Base-by-base conservation (phyloP, 2,888 invertebrate genomes). In the Amiota mariae region DNA sequence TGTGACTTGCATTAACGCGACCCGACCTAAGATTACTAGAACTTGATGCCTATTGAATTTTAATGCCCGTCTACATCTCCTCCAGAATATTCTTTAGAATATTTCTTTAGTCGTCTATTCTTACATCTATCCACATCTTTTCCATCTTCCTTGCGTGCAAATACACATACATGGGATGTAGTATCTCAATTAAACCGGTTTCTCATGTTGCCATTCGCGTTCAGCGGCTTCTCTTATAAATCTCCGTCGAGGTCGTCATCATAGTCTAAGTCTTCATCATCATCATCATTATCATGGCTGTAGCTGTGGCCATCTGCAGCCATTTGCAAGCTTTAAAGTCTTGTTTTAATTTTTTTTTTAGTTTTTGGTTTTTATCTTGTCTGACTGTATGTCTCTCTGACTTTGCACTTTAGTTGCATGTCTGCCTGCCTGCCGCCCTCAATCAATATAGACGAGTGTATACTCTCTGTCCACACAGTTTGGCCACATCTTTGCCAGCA, bases 161-260 rank as follows among this genome's bases (percentile, higher is more conserved):
- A 49, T 36, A n/a, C 49, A 24, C 51, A 46, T 51, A 46, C 36
- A 48, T 11, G 11, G 11, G 51, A 64, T 24, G 47, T 15, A 10
- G 11, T 24, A n/a, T 64, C 80, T 85, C 78, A 83, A 85, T 85
- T 82, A 84, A 83, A 85, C 83, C 85, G 83, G 86, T 85, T 84
- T 68, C 36, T 36, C 36, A 36, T 36, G 36, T 36, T 36, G 36
- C 36, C 36, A 36, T 4, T 36, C 36, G 36, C 36, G 36, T 36
- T 36, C 20, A 15, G 48, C 66, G 18, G 59, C 63, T 24, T 77
- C 72, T 67, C 71, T 36, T 70, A 70, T 67, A 70, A 70, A 70
- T 72, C 72, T 57, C 13, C 51, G 63, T 49, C 13, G 11, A 10
- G 24, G 61, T 18, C 66, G 49, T 11, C 18, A 20, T 13, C 20